Percentiles rank a stretch among this genome's conserved stretches.
These are phyloP conservation scores for Ochropleura plecta DNA, from an alignment of 2,888 invertebrate species.

Conservation along the genomic window DNA sequence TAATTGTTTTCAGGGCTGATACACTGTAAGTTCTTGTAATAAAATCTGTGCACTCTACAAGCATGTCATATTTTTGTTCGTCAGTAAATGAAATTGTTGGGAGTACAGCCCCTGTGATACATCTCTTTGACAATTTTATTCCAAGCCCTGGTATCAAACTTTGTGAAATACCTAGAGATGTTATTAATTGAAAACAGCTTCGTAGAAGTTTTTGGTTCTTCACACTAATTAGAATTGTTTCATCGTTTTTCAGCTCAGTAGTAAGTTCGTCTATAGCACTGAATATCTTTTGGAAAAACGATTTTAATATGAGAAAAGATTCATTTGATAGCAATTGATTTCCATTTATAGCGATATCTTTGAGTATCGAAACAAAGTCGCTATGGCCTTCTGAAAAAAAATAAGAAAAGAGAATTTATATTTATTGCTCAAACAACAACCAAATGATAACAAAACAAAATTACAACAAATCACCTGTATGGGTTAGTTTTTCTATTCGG, in stretches of 20 bases:
- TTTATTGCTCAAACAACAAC: neutral
- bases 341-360: conserved; percentile 49
- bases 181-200: conserved; percentile 91
- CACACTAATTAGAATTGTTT: conserved; percentile 91
- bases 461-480: conserved; percentile 71
- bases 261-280: conserved; percentile 83
- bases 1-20: conserved; percentile 89
- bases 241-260: conserved; percentile 74
- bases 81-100: conserved; percentile 80
- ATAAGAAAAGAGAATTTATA: conserved; percentile 6
- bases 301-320: conserved; percentile 75
- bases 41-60: conserved; percentile 87
- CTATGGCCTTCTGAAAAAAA: conserved; percentile 78
- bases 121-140: conserved; percentile 85
- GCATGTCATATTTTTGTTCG: conserved; percentile 87
- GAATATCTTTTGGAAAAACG: conserved; percentile 84
- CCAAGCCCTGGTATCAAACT: conserved; percentile 93
- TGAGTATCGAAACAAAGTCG: conserved; percentile 70
- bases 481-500: conserved; percentile 73
- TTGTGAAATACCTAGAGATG: conserved; percentile 92
- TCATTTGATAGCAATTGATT: conserved; percentile 48
- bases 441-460: conserved; percentile 1
- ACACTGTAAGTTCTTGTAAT: conserved; percentile 86
- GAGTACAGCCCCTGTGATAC: conserved; percentile 77
- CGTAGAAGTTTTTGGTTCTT: conserved; percentile 92